Base-by-base conservation (phyloP, 53 echinoderm and acorn worm genomes). In the Paracentrotus lividus region DNA sequence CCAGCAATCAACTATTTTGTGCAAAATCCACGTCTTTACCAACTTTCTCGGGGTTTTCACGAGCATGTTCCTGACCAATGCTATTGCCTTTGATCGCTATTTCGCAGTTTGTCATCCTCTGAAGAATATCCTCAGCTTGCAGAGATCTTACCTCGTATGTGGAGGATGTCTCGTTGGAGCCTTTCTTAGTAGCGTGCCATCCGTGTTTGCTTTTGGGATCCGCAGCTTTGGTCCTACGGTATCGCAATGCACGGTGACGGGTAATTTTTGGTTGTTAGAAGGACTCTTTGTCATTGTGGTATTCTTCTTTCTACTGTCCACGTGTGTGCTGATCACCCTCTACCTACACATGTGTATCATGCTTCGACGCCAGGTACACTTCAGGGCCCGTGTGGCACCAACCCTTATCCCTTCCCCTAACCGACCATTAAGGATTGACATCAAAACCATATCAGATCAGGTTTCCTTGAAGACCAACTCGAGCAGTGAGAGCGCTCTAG, bases 31-130 rank as follows among this genome's bases (percentile, higher is more conserved):
- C 31, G 31, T 90, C 64, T 90, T 65, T 21, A 64, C 42, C 42
- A 42, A 36, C 26, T 90, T 90, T 67, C 1, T 66, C 40, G 18
- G 20, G 7, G 49, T 49, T 24, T 90, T 90, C 38, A 44, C 64
- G 43, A 24, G 66, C 13, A 90, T 65, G 90, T 90, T 90, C 47
- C 65, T 90, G 10, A 65, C 66, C 42, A 65, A 10, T 64, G 90
- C 90, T 18, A 26, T 90, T 21, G 90, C 90, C n/a, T 90, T 90
- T 49, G 90, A 90, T 90, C 90, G 90, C 26, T 90, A 90, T 33
- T 90, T 90, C 31, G 61, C 90, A n/a, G 90, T 90, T 6, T 90
- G 90, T 24, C 44, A 90, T 36, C 90, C 90, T 38, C 66, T 90
- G 3, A 90, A 90, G 90, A 42, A 14, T 4, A 5, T 66, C 45